Base-by-base conservation (phyloP, 2,888 invertebrate genomes). In the Hipparchia sbordonii region DNA sequence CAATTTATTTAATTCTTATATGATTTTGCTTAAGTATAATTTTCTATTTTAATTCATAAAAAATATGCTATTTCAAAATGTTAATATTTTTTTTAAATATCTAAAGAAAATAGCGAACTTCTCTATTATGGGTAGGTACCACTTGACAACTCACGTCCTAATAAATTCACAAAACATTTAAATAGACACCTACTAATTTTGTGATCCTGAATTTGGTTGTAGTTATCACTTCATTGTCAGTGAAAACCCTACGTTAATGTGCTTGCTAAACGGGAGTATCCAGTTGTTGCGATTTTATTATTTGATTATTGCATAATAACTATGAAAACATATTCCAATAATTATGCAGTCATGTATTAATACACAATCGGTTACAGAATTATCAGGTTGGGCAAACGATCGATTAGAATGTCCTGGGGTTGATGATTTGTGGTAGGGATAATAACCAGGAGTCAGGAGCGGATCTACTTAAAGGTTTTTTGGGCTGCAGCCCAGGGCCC, bases 211-310 rank as follows among this genome's bases (percentile, higher is more conserved):
- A 48, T 56, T 2, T 56, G 0, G 13, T 9, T 23, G 9, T 33
- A 8, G 59, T 13, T 33, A 33, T 12, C 6, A 51, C 33, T 52
- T 65, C 39, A 23, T 9, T 1, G 10, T 59, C 8, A 12, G 66
- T 52, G 73, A 33, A 85, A 88, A 73, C 84, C 83, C 86, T 85
- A 79, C 13, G 51, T 6, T 70, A 78, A 73, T 77, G 77, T 77
- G 74, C 71, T 77, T 76, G 76, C 76, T 69, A 77, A 82, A 85
- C 88, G 78, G 82, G 88, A 80, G 77, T 76, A 84, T 87, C 92
- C 80, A 83, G 92, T 91, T 85, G 89, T 85, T 81, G 88, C 90
- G 92, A 93, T 93, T 93, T 92, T 88, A 90, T 90, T 82, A 77
- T 84, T 84, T 87, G 82, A 84, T 81, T 85, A 88, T 90, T 89